Conservation (phyloP, 2,113 vertebrate genomes). For the Oncorhynchus nerka region DNA sequence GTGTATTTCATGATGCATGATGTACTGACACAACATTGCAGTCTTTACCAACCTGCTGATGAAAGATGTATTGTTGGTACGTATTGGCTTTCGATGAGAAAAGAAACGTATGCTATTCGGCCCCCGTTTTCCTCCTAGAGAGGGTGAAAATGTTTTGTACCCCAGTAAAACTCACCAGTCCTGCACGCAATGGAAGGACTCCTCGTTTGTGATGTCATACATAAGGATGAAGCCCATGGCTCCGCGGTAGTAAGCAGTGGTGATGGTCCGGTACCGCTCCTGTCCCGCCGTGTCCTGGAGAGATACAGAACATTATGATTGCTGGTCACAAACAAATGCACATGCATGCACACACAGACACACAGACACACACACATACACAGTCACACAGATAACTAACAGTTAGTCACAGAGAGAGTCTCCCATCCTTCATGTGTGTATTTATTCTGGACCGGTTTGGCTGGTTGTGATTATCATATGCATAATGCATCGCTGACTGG, state of each 20-base stretch:
- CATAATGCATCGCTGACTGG: no score
- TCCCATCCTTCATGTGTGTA: no score
- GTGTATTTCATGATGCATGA: no score
- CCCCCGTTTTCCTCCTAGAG: background rate
- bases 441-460: no score
- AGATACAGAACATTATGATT: constrained; percentile 14
- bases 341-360: constrained; percentile 64
- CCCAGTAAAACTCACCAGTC: constrained; percentile 62
- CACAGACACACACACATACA: background rate
- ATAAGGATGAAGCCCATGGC: constrained; percentile 76
- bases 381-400: constrained; percentile 3
- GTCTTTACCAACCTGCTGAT: background rate
- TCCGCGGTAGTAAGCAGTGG: constrained; percentile 71
- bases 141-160: background rate
- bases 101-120: no score
- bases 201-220: constrained; percentile 74
- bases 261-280: constrained; percentile 74
- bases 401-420: background rate
- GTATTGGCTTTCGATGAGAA: background rate
- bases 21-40: background rate
- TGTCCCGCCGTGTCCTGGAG: constrained; percentile 70
- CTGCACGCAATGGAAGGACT: constrained; percentile 71
- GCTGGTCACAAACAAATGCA: background rate
- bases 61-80: background rate
- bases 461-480: no score